Percentiles rank a stretch among this genome's conserved stretches.
These are phyloP conservation scores for Drosophila infuscata DNA, from an alignment of 2,888 invertebrate genomes.

Conservation along the genomic window DNA sequence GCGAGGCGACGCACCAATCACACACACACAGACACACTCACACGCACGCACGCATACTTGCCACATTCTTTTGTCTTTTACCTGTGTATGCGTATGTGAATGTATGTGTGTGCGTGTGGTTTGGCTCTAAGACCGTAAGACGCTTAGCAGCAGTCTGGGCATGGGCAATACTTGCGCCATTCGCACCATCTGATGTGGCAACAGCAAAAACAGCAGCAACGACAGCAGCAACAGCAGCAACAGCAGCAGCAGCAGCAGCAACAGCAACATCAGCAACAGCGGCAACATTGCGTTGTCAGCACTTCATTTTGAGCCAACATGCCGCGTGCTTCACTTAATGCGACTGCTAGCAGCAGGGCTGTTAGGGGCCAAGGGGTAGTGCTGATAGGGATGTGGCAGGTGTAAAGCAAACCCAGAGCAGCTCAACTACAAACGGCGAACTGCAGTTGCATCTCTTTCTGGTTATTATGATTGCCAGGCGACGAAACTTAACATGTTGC, in stretches of 20 bases:
- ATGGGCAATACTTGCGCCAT: slow-evolving; percentile 53
- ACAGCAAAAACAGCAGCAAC: slow-evolving; percentile 8
- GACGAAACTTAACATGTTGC: slow-evolving; percentile 27
- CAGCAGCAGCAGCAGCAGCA: not conserved
- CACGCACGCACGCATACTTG: slow-evolving; percentile 15
- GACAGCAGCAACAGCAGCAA: slow-evolving; percentile 5
- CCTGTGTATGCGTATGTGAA: not conserved
- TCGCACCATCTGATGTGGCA: slow-evolving; percentile 58
- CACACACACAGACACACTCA: slow-evolving; percentile 8
- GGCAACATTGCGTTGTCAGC: slow-evolving; percentile 71
- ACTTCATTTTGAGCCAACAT: slow-evolving; percentile 79
- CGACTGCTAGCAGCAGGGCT: slow-evolving; percentile 40
- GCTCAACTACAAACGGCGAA: slow-evolving; percentile 5
- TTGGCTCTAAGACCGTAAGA: slow-evolving; percentile 63
- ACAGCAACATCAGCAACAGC: slow-evolving; percentile 22
- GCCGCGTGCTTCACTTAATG: slow-evolving; percentile 76
- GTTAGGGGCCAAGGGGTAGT: not conserved
- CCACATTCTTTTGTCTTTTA: slow-evolving; percentile 54
- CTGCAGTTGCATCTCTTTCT: slow-evolving; percentile 51
- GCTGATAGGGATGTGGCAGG: slow-evolving; percentile 4
- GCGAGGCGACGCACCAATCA: slow-evolving; percentile 24
- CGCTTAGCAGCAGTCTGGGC: slow-evolving; percentile 68
- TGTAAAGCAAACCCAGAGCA: slow-evolving; percentile 11
- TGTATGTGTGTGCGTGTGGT: slow-evolving; percentile 22
- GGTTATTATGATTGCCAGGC: slow-evolving; percentile 46